Conservation (phyloP, 2,888 invertebrate species). For the Euzetes globulus region DNA sequence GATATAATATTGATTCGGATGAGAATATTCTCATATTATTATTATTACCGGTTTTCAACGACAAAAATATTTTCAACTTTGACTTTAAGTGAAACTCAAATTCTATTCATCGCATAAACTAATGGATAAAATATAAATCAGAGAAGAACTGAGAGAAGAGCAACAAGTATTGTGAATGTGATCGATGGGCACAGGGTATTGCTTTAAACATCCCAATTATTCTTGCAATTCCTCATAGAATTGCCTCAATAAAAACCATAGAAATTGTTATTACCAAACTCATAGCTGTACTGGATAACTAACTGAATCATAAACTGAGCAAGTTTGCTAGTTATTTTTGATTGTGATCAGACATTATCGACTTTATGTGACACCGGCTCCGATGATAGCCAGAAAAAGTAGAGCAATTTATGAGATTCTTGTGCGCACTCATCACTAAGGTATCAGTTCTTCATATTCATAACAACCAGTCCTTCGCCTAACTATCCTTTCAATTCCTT, state of each 20-base stretch:
- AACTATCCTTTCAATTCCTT: background rate
- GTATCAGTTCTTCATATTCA: background rate
- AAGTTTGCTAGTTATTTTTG: too few relatives aligned
- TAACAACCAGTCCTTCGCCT: background rate
- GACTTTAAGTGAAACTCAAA: background rate
- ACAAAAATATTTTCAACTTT: background rate
- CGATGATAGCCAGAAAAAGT: background rate
- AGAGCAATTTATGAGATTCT: conserved; percentile 6
- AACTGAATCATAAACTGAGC: too few relatives aligned
- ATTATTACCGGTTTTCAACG: background rate
- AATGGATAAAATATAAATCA: background rate
- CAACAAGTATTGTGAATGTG: background rate
- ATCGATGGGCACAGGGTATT: too few relatives aligned
- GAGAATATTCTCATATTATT: background rate
- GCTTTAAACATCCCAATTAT: too few relatives aligned
- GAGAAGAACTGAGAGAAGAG: conserved; percentile 10
- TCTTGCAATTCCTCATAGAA: too few relatives aligned
- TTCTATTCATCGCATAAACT: background rate
- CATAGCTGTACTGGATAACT: too few relatives aligned
- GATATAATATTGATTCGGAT: background rate
- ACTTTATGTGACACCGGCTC: background rate
- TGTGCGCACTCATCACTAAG: background rate
- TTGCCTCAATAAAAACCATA: too few relatives aligned
- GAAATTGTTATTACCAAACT: too few relatives aligned
- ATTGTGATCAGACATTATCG: too few relatives aligned